Percentiles rank a stretch among this genome's conserved stretches.
phyloP scores from a whole-genome alignment of 1,140 invertebrate genomes.

The Drosophila yakuba region DNA sequence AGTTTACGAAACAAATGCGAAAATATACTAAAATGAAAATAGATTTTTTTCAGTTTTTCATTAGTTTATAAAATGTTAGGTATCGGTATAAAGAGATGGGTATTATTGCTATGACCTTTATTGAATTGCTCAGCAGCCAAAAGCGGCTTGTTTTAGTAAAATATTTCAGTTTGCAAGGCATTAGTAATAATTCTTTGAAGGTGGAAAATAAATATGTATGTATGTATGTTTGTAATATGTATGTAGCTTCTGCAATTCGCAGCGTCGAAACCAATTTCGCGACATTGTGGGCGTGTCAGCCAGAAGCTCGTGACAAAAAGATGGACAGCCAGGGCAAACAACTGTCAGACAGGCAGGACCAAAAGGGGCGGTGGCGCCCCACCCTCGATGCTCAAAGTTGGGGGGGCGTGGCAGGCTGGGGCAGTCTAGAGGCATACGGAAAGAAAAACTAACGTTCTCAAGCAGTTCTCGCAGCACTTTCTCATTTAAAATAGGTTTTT shows the following conservation, averaged over 20 bases:
- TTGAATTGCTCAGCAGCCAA: not conserved
- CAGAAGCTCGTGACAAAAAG: constrained; percentile 71
- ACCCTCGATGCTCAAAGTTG: constrained; percentile 16
- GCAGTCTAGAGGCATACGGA: not conserved
- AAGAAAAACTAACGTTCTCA: not conserved
- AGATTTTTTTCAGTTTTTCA: constrained; percentile 29
- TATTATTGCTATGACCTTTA: not conserved
- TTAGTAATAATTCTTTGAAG: not conserved
- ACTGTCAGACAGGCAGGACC: constrained; percentile 64
- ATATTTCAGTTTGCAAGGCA: not conserved
- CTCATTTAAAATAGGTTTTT: too few relatives aligned
- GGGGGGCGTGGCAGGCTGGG: not conserved
- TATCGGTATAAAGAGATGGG: not conserved
- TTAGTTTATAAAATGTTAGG: not conserved
- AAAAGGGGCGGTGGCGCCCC: constrained; percentile 1
- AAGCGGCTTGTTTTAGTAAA: not conserved
- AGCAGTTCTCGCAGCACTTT: too few relatives aligned
- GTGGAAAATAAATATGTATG: too few relatives aligned
- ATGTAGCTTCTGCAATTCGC: constrained; percentile 4
- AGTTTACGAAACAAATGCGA: constrained; percentile 68
- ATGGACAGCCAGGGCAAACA: constrained; percentile 72
- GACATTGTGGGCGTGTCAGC: constrained; percentile 67
- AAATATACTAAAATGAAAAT: constrained; percentile 37
- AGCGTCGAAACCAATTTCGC: constrained; percentile 62
- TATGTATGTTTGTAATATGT: too few relatives aligned